Evolutionary conservation across 92 coral and sea anemone species (phyloP), one percentile per base, ranked within the genome.

Genomic region (Epizoanthus scotinus): DNA sequence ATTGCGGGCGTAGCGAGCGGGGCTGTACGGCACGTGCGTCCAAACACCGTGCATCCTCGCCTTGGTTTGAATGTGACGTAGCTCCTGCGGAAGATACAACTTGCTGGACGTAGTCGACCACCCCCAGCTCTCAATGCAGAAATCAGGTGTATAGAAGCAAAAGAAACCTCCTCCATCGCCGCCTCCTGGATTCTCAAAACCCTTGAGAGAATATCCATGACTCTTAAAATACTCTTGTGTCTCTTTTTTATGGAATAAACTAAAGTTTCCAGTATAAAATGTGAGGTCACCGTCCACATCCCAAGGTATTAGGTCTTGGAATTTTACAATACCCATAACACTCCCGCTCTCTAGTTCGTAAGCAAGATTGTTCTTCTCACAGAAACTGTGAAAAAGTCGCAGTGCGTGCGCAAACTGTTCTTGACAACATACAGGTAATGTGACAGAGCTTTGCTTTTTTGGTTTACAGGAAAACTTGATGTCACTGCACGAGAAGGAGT

Each of bases 101-200:
- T 59, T 70, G 18, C 81, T 84, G 3, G 84, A 71, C 21, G 17
- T 81, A 47, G n/a, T 79, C 77, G n/a, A n/a, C 87, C 87, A 85
- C 17, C 89, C 89, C 79, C 82, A 57, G 78, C 64, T 59, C 74
- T 85, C 89, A 2, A 84, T 79, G 29, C 70, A 79, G 65, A 85
- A 79, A 24, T 85, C 85, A 17, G 89, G 89, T 8, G 85, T 85
- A 29, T 79, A 84, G 13, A 64, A n/a, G n/a, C n/a, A n/a, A n/a
- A n/a, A n/a, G n/a, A n/a, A n/a, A n/a, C n/a, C n/a, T n/a, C n/a
- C n/a, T n/a, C n/a, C n/a, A n/a, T n/a, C n/a, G n/a, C n/a, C n/a
- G n/a, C n/a, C n/a, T n/a, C n/a, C n/a, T n/a, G n/a, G n/a, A n/a
- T n/a, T 79, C n/a, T 73, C 53, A 29, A 86, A 57, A 56, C 36